A percentile compares a stretch with the other conserved stretches of the same genome.
Evolutionary conservation across 2,888 invertebrate species (phyloP).

Genomic region (Dendrolimus pini): DNA sequence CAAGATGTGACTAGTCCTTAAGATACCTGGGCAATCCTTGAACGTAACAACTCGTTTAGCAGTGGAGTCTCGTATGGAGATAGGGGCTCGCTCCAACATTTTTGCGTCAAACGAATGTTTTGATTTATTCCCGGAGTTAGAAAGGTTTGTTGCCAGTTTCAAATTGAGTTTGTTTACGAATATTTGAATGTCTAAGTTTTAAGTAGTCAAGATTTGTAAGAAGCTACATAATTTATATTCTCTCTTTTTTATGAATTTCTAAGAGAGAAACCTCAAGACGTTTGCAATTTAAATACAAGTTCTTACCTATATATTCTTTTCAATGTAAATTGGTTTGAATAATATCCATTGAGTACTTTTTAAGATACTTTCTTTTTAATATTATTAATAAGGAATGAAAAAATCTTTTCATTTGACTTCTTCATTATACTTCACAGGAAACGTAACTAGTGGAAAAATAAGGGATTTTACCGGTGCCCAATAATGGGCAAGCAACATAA

Average conservation of each 20-base stretch:
- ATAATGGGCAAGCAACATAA: no score
- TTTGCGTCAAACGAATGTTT: constrained; percentile 33
- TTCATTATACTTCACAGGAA: no score
- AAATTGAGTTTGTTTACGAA: constrained; percentile 1
- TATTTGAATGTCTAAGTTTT: not conserved
- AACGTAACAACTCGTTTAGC: constrained; percentile 27
- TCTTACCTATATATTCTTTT: no score
- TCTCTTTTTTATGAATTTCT: constrained; percentile 10
- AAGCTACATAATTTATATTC: not conserved
- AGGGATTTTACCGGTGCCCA: no score
- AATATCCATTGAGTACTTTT: no score
- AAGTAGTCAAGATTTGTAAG: not conserved
- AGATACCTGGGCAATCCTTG: constrained; percentile 4
- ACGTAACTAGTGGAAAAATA: no score
- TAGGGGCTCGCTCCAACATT: constrained; percentile 30
- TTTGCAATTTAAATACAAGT: no score
- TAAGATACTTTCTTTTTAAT: no score
- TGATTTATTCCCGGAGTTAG: constrained; percentile 25
- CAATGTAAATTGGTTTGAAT: no score
- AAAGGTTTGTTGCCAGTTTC: constrained; percentile 5
- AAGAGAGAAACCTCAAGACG: not conserved
- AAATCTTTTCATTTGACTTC: no score
- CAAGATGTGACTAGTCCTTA: not conserved
- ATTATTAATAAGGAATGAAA: no score
- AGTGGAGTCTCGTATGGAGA: constrained; percentile 29